Base-by-base conservation (phyloP, 2,113 vertebrate species). In the Rhinopomastus cyanomelas region DNA sequence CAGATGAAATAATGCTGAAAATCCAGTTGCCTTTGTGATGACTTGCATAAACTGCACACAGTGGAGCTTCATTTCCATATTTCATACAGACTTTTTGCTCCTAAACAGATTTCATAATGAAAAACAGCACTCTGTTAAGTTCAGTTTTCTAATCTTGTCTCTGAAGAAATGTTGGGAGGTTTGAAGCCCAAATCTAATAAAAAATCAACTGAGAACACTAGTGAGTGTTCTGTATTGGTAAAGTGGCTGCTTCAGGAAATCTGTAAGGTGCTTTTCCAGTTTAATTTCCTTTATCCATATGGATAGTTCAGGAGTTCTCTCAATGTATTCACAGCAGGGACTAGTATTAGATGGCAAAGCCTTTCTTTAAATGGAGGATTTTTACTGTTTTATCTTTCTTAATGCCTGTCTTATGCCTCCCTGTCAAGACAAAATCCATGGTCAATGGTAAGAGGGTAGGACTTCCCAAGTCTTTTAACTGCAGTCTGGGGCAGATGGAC, bases 401-500 rank as follows among this genome's bases (percentile, higher is more conserved):
- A 7, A 8, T 49, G 21, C 22, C 9, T 81, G 37, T 91, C 13
- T 84, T 59, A 77, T 60, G 12, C 18, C 12, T 88, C 10, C 7
- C 5, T 48, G 34, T 52, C 52, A 80, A 78, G 68, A 30, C 11
- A 68, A 77, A 94, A 65, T 72, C 39, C 23, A 20, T 56, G 48
- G 11, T 74, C 29, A 39, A 4, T 18, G 27, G 7, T 39, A 53
- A 67, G 46, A 52, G 7, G 6, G 34, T 44, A 27, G 66, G 49
- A 57, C 8, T 75, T 81, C 7, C 60, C 6, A 26, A 21, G 7
- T 55, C 22, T 68, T 32, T 56, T 42, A 66, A 34, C 29, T 80
- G 25, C 42, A 42, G 0, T 81, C 0, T 0, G 53, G 64, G 19
- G 16, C 25, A 61, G 60, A 26, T 27, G 27, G 18, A 15, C 60